Percentiles rank a stretch among this genome's conserved stretches.
Evolutionary conservation across 2,797 vertebrate genomes (phyloP).

Genomic region (Neoniphon sammara): DNA sequence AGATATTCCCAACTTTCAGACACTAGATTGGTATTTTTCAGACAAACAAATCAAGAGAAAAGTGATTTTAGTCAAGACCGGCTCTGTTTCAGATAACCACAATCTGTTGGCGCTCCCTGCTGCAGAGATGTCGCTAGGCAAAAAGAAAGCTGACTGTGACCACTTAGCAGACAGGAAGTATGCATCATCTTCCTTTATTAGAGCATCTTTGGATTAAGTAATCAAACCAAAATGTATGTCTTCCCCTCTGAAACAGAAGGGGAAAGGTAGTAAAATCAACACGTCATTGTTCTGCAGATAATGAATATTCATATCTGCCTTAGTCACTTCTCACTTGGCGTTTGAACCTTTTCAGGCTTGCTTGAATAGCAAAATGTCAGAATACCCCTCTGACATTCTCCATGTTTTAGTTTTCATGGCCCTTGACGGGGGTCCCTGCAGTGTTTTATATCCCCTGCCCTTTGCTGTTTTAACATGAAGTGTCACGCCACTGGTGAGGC

Average conservation of each 20-base stretch:
- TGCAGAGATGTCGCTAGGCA: too few species aligned
- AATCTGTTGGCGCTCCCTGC: too few species aligned
- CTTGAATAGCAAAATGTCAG: constrained; percentile 63
- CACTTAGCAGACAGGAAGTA: too few species aligned
- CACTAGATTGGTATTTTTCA: too few species aligned
- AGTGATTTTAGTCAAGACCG: too few species aligned
- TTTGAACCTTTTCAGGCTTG: constrained; percentile 72
- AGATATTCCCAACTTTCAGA: too few species aligned
- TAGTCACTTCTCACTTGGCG: constrained; percentile 65
- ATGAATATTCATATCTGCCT: constrained; percentile 69
- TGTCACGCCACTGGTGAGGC: constrained; percentile 56
- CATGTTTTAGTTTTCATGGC: constrained; percentile 65
- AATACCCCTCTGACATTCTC: constrained; percentile 59
- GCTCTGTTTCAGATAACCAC: too few species aligned
- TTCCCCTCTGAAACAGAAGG: constrained; percentile 17
- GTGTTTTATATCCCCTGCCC: constrained; percentile 53
- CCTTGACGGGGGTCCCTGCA: constrained; percentile 65
- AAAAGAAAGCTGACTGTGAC: too few species aligned
- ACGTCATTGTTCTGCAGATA: constrained; percentile 47
- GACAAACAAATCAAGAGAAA: too few species aligned
- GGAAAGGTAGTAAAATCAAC: constrained; percentile 26
- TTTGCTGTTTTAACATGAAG: constrained; percentile 58
- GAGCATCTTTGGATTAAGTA: too few species aligned
- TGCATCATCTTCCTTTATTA: too few species aligned
- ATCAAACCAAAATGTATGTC: constrained; percentile 12